A percentile compares a stretch with the other conserved stretches of the same genome.
phyloP scores from a whole-genome alignment of 2,797 vertebrate species.

The Cynodonichthys magdalenae region DNA sequence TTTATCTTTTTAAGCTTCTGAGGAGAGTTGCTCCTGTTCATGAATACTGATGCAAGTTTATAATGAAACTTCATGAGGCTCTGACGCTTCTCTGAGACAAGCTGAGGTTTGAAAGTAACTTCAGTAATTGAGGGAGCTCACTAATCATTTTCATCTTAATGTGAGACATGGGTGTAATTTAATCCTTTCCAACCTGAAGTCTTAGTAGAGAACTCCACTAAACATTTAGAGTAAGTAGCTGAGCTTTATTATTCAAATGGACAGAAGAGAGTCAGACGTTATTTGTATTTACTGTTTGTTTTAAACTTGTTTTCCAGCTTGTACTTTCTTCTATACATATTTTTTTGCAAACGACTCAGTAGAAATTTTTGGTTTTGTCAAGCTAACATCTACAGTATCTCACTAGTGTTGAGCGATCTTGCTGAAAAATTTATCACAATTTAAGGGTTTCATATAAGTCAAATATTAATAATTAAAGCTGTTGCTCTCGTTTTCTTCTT shows the following conservation, averaged over 20 bases:
- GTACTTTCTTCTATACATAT: too few species aligned
- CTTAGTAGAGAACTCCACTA: background rate
- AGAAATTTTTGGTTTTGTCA: background rate
- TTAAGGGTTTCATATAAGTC: too few species aligned
- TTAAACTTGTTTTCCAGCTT: background rate
- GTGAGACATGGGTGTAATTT: slow-evolving; percentile 29
- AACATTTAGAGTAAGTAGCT: background rate
- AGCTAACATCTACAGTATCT: too few species aligned
- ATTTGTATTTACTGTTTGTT: too few species aligned
- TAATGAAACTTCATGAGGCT: slow-evolving; percentile 47
- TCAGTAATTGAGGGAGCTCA: slow-evolving; percentile 51
- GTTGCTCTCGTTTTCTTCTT: too few species aligned
- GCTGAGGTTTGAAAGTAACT: slow-evolving; percentile 41
- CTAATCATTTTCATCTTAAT: slow-evolving; percentile 46
- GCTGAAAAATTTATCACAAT: too few species aligned
- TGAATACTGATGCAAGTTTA: slow-evolving; percentile 70
- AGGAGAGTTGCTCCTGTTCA: slow-evolving; percentile 51
- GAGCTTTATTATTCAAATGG: background rate
- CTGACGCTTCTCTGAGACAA: slow-evolving; percentile 50
- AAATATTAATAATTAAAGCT: too few species aligned
- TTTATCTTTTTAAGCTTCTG: slow-evolving; percentile 62
- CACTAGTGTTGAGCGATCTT: too few species aligned
- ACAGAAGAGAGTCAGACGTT: background rate
- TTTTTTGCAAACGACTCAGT: too few species aligned
- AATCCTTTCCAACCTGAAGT: background rate